Evolutionary conservation across 1,140 invertebrate species (phyloP), one percentile per base, ranked within the genome.

Genomic region (Drosophila teissieri): DNA sequence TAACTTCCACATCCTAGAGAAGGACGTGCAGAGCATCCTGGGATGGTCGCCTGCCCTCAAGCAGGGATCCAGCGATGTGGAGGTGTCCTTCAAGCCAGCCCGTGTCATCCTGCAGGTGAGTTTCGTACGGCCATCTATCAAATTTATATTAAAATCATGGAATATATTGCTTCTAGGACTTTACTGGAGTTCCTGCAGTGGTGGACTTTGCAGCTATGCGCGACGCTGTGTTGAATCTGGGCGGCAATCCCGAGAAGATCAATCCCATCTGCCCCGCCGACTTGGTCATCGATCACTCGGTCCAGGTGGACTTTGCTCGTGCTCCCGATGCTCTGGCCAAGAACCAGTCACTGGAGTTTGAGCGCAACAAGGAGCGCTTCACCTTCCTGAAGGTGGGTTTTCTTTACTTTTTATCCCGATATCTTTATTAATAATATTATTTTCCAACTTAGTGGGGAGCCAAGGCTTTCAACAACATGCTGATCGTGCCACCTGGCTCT

Each of bases 171-270:
- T 2, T 5, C 27, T 36, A 97, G 96, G 97, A 98, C 93, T 97
- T 97, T 63, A 99, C 98, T 49, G 98, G 98, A n/a, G 98, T 99
- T 0, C 98, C 99, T 15, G 98, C 98, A 8, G 97, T 99, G 10
- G 98, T 99, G 11, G 99, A 99, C 93, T 98, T 99, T 94, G 99
- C 99, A 37, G 98, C 98, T 6, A 99, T 99, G 98, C 94, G 98
- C 83, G 98, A 99, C 94, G 98, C 98, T 19, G 97, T 99, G 0
- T 95, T 96, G 85, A 93, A 94, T 37, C 93, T 99, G 10, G 96
- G 96, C 1, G 97, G 97, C 2, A 94, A 99, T 94, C 97, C 98
- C 3, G 94, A 98, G 68, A 97, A 96, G 93, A 99, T 99, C 73
- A 99, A 99, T 93, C 99, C 99, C 2, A 95, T 98, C 46, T 99